A percentile compares a stretch with the other conserved stretches of the same genome.
Evolutionary conservation across 2,113 vertebrate genomes (phyloP).

Genomic region (Muntiacus reevesi): DNA sequence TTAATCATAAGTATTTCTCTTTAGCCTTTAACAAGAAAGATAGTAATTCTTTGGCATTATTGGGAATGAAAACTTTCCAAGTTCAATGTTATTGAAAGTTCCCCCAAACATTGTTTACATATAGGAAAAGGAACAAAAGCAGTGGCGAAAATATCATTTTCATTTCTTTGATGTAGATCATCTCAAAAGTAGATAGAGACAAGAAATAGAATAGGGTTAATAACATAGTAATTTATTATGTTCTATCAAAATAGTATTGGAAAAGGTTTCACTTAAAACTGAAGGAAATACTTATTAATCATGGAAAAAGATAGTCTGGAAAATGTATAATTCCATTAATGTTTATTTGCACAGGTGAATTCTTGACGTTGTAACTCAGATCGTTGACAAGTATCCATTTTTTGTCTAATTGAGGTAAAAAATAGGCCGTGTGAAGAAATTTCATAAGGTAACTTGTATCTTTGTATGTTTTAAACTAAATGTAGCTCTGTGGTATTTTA

Average conservation of each 20-base stretch:
- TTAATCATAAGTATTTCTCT: background rate
- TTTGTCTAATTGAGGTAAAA: slow-evolving; percentile 43
- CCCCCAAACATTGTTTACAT: background rate
- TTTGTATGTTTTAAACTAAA: slow-evolving; percentile 52
- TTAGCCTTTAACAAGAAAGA: background rate
- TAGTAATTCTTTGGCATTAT: background rate
- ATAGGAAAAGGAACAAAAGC: slow-evolving; percentile 2
- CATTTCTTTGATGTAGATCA: slow-evolving; percentile 1
- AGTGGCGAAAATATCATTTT: background rate
- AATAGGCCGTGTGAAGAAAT: background rate
- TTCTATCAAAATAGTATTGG: background rate
- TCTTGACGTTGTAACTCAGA: slow-evolving; percentile 17
- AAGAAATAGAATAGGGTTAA: background rate
- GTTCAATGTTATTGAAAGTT: slow-evolving; percentile 21
- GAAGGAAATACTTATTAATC: background rate
- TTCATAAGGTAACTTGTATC: slow-evolving; percentile 39
- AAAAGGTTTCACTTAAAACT: background rate
- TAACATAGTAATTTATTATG: background rate
- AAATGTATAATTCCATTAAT: background rate
- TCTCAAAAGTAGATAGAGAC: background rate
- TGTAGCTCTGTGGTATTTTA: slow-evolving; percentile 45
- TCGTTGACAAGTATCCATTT: background rate
- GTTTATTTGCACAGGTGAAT: background rate
- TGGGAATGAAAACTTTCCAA: background rate
- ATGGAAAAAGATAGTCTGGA: background rate